Conservation (phyloP, 2,888 invertebrate genomes). For the Plagiodera versicolora region DNA sequence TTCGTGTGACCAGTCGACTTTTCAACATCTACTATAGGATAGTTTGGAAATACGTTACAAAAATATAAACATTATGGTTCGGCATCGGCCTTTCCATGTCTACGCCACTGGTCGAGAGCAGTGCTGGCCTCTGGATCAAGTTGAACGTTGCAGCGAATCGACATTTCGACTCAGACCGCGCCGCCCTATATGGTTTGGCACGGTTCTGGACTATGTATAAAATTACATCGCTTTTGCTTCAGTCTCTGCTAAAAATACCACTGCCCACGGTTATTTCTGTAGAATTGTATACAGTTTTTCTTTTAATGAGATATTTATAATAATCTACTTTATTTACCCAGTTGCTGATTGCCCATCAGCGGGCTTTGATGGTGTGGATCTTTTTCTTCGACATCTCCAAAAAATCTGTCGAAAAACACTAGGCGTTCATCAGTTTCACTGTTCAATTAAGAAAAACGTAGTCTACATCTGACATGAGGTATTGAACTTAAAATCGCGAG, state of each 20-base stretch:
- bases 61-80: too few relatives aligned
- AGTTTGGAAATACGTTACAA: too few relatives aligned
- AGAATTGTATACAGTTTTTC: constrained; percentile 53
- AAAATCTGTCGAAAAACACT: not conserved
- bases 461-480: not conserved
- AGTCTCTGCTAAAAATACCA: constrained; percentile 55
- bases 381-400: not conserved
- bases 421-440: not conserved
- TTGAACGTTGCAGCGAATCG: constrained; percentile 41
- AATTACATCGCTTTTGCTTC: constrained; percentile 56
- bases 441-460: not conserved
- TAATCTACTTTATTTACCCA: constrained; percentile 36
- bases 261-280: constrained; percentile 54
- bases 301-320: constrained; percentile 51
- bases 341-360: constrained; percentile 14
- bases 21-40: too few relatives aligned
- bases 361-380: not conserved
- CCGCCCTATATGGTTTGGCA: constrained; percentile 57
- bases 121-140: constrained; percentile 15
- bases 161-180: constrained; percentile 49
- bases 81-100: not conserved
- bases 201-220: constrained; percentile 54
- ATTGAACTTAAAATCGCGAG: not conserved
- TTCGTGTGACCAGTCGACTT: too few relatives aligned
- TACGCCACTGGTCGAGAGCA: not conserved